Evolutionary conservation across 2,113 vertebrate genomes (phyloP).

Genomic region (Prunella fulvescens): DNA sequence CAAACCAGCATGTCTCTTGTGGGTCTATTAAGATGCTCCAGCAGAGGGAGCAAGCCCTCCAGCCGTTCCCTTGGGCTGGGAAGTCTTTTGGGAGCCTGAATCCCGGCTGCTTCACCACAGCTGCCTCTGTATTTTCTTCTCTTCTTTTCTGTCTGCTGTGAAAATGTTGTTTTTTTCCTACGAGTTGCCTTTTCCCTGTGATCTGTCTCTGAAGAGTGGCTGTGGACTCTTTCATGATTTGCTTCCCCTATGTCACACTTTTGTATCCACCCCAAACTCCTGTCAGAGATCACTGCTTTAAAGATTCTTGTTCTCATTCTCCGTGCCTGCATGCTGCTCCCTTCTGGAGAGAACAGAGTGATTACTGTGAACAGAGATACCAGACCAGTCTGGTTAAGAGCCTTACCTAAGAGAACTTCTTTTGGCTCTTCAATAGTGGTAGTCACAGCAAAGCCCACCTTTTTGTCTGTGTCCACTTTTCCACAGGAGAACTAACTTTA

Average conservation of each 20-base stretch:
- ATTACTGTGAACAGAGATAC: not conserved
- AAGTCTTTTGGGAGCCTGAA: not conserved
- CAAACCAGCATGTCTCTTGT: not conserved
- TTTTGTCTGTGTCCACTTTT: not conserved
- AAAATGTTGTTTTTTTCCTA: not conserved
- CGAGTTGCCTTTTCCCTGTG: not conserved
- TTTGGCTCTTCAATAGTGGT: not conserved
- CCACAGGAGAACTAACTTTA: not conserved
- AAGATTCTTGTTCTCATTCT: not conserved
- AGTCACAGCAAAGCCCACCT: not conserved
- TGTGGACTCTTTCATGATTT: not conserved
- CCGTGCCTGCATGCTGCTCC: not conserved
- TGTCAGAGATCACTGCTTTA: not conserved
- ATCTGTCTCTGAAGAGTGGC: not conserved
- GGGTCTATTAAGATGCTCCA: not conserved
- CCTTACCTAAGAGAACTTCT: not conserved
- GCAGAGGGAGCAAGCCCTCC: conserved; percentile 32
- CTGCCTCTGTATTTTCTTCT: not conserved
- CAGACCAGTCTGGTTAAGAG: not conserved
- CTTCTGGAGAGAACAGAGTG: not conserved
- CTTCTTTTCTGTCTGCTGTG: not conserved
- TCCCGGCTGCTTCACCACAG: not conserved
- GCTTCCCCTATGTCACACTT: not conserved
- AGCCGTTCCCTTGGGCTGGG: not conserved
- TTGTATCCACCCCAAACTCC: not conserved